These are phyloP conservation scores for Chrosomus eos DNA, from an alignment of 2,797 vertebrate genomes.

Conservation along the genomic window DNA sequence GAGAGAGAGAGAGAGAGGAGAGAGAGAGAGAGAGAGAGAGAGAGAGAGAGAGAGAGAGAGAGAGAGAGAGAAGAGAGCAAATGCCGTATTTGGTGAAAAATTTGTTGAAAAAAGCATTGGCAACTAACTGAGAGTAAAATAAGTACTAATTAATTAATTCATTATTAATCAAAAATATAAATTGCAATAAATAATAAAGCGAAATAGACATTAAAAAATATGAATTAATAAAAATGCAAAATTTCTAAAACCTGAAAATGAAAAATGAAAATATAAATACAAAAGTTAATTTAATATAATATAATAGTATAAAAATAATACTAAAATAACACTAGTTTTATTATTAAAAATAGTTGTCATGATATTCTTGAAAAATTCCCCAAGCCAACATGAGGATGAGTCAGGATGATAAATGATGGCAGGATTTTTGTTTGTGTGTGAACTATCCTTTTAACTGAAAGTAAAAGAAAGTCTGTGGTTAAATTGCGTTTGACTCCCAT, in stretches of 20 bases:
- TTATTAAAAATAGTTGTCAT: not conserved
- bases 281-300: too few species aligned
- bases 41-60: too few species aligned
- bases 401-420: not conserved
- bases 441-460: slow-evolving; percentile 33
- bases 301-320: not conserved
- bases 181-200: not conserved
- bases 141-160: not conserved
- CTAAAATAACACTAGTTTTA: not conserved
- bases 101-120: not conserved
- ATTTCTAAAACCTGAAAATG: not conserved
- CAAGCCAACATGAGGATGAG: not conserved
- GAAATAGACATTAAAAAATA: not conserved
- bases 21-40: too few species aligned
- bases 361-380: not conserved
- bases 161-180: too few species aligned
- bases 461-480: slow-evolving; percentile 38
- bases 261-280: not conserved
- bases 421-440: not conserved
- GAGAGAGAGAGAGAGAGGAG: too few species aligned
- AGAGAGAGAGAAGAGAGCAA: too few species aligned
- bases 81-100: not conserved
- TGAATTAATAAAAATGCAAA: not conserved
- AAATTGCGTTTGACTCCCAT: slow-evolving; percentile 50
- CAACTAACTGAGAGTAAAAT: not conserved